Evolutionary conservation across 2,888 invertebrate species (phyloP).

Genomic region (Netelia melanura): DNA sequence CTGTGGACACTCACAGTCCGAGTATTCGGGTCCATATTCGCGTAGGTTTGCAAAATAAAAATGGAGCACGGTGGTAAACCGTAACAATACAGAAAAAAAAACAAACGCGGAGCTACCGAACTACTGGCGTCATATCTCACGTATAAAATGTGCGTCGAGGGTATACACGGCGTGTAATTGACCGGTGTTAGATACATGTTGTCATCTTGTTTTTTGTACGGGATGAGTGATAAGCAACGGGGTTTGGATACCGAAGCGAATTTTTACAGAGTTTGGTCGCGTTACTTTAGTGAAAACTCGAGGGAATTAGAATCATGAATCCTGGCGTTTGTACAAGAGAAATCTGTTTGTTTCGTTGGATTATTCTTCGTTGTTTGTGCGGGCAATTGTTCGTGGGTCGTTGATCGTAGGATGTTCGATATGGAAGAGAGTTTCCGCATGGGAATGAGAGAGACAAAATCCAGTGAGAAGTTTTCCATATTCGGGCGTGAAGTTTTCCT

Average conservation of each 20-base stretch:
- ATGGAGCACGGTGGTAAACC: slow-evolving; percentile 10
- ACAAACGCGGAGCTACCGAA: background rate
- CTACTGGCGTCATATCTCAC: slow-evolving; percentile 51
- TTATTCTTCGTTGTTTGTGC: too few species aligned
- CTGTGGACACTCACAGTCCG: background rate
- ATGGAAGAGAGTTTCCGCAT: background rate
- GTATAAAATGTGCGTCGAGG: slow-evolving; percentile 55
- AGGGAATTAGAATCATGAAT: too few species aligned
- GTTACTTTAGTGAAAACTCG: too few species aligned
- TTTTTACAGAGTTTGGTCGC: too few species aligned
- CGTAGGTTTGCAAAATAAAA: slow-evolving; percentile 51
- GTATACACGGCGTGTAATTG: slow-evolving; percentile 55
- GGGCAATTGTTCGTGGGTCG: too few species aligned
- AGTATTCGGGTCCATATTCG: slow-evolving; percentile 40
- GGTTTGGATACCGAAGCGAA: background rate
- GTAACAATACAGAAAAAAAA: slow-evolving; percentile 18
- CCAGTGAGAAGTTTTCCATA: slow-evolving; percentile 56
- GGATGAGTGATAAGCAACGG: background rate
- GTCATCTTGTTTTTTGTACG: slow-evolving; percentile 3
- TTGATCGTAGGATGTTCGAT: too few species aligned
- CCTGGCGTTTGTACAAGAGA: too few species aligned
- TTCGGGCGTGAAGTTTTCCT: slow-evolving; percentile 28
- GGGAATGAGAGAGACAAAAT: slow-evolving; percentile 10
- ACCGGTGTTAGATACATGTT: slow-evolving; percentile 18
- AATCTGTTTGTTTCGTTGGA: too few species aligned